A percentile compares a stretch with the other conserved stretches of the same genome.
Evolutionary conservation across 1,140 invertebrate genomes (phyloP).

Genomic region (Sitophilus oryzae): DNA sequence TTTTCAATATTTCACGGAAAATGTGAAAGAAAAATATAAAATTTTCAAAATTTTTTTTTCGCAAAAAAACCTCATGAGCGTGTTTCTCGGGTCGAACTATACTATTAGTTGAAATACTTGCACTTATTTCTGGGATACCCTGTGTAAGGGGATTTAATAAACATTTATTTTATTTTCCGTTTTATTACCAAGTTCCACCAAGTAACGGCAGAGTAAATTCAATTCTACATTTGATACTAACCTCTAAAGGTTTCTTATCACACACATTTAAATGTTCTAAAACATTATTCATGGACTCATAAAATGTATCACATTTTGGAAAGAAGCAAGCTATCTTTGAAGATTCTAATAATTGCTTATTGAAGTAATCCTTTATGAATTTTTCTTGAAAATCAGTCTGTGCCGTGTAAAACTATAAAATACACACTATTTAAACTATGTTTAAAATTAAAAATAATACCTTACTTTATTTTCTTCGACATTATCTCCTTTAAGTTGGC

Average conservation of each 20-base stretch:
- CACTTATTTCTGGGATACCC: too few relatives aligned
- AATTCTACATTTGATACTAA: too few relatives aligned
- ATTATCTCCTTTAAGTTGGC: neutral
- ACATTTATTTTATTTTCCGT: too few relatives aligned
- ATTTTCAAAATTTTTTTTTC: too few relatives aligned
- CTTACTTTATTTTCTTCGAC: neutral
- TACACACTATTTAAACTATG: slow-evolving; percentile 1
- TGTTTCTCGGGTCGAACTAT: too few relatives aligned
- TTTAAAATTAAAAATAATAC: neutral
- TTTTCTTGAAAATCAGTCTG: slow-evolving; percentile 18
- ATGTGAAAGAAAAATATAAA: too few relatives aligned
- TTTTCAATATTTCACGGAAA: too few relatives aligned
- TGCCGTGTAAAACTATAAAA: slow-evolving; percentile 11
- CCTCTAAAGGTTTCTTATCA: slow-evolving; percentile 27
- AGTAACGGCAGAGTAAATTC: too few relatives aligned
- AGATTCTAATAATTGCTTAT: slow-evolving; percentile 5
- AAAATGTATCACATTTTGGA: slow-evolving; percentile 23
- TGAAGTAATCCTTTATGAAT: slow-evolving; percentile 7
- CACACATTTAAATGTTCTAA: slow-evolving; percentile 31
- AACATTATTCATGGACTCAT: slow-evolving; percentile 11
- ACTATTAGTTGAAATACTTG: too few relatives aligned
- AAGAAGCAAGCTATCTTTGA: slow-evolving; percentile 23
- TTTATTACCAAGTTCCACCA: too few relatives aligned
- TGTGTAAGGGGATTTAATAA: too few relatives aligned
- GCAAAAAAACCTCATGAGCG: too few relatives aligned